Evolutionary conservation across 2,797 vertebrate species (phyloP), one percentile per base, ranked within the genome.

Genomic region (Iguana delicatissima): DNA sequence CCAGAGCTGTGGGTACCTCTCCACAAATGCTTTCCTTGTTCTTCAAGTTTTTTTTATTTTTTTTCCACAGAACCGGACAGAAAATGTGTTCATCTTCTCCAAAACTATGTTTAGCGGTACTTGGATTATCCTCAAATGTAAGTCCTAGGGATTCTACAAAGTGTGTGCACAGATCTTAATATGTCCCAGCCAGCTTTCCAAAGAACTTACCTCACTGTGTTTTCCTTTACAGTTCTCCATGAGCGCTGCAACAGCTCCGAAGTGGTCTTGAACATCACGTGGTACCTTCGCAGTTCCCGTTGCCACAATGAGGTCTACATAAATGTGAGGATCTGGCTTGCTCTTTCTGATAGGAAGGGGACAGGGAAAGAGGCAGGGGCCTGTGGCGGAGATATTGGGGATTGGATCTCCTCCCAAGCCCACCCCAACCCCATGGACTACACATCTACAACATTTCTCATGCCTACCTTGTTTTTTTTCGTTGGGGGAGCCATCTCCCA

Each of bases 271-370:
- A 88, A 81, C 1, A 74, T 98, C 1, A 96, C 96, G 7, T 98
- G 98, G 97, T 97, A 98, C 82, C 95, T 98, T 93, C 97, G 97
- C 83, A 98, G 93, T 94, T 98, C 97, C 0, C 97, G 92, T 86
- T 98, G 98, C 93, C 97, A 95, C 64, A 42, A 97, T 1, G 97
- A 98, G 88, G 93, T 98, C 84, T 94, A 14, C 2, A 46, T 96
- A 1, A 14, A 94, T 0, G 98, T 98, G 92, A 97, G 97, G 46
- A 1, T 0, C 38, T 2, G 0, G 32, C 20, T 62, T 4, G 0
- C 9, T 32, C 35, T 50, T 73, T n/a, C 38, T 52, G 67, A 3
- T 1, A 0, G 76, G 64, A 20, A 14, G 16, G 24, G 24, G 57
- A 1, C 14, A 14, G n/a, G 22, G 72, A 35, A 59, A 20, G 1